phyloP scores from a whole-genome alignment of 2,888 invertebrate species.

The Dyspetes luteomarginatus region DNA sequence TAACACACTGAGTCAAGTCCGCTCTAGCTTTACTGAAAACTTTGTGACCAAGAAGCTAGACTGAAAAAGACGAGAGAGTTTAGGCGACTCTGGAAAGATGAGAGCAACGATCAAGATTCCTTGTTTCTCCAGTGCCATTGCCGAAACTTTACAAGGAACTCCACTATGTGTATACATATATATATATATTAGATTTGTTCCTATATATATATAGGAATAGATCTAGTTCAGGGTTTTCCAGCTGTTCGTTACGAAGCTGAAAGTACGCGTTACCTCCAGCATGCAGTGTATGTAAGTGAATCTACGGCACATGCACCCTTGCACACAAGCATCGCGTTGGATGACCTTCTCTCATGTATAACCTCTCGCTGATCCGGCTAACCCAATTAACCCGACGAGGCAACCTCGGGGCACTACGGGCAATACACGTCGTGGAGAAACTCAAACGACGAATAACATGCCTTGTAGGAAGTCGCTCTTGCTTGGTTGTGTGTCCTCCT shows the following conservation, averaged over 20 bases:
- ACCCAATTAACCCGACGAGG: slow-evolving; percentile 59
- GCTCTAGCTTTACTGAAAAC: slow-evolving; percentile 20
- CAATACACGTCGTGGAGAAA: slow-evolving; percentile 10
- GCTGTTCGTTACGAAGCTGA: slow-evolving; percentile 25
- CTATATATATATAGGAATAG: neutral
- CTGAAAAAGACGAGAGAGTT: slow-evolving; percentile 6
- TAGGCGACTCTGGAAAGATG: neutral
- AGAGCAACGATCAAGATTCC: slow-evolving; percentile 23
- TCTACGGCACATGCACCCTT: slow-evolving; percentile 29
- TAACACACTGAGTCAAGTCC: neutral
- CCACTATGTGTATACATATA: neutral
- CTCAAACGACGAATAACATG: slow-evolving; percentile 12
- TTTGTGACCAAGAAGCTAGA: neutral
- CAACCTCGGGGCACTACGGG: slow-evolving; percentile 27
- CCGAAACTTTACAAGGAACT: neutral
- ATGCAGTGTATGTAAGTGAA: slow-evolving; percentile 34
- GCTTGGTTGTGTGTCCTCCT: neutral
- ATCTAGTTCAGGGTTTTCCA: slow-evolving; percentile 14
- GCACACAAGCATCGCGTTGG: slow-evolving; percentile 18
- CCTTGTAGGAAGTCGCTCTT: slow-evolving; percentile 18
- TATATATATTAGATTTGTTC: too few relatives aligned
- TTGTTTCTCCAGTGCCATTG: neutral
- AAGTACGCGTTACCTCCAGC: slow-evolving; percentile 21
- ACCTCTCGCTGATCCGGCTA: slow-evolving; percentile 56
- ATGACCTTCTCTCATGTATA: slow-evolving; percentile 29